Conservation (phyloP, 1,140 invertebrate species). For the Lerema accius region DNA sequence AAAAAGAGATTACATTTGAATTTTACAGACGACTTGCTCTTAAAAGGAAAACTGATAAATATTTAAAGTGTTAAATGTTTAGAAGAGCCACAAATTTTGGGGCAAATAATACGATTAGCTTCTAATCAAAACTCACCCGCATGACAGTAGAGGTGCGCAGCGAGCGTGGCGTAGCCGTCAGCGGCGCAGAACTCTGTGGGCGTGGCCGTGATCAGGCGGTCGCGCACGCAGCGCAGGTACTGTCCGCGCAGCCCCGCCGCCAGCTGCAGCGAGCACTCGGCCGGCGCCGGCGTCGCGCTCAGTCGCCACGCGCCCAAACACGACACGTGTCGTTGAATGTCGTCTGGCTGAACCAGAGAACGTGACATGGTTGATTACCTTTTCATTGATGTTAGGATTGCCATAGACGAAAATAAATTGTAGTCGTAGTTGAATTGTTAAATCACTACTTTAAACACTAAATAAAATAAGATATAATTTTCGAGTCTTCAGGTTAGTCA, state of each 20-base stretch:
- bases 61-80: too few relatives aligned
- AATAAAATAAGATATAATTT: too few relatives aligned
- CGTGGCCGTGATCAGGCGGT: conserved; percentile 51
- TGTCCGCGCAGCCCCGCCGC: conserved; percentile 47
- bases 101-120: too few relatives aligned
- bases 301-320: conserved; percentile 65
- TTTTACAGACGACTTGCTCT: too few relatives aligned
- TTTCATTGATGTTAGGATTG: conserved; percentile 59
- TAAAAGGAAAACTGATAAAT: too few relatives aligned
- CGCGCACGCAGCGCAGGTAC: conserved; percentile 51
- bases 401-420: too few relatives aligned
- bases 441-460: too few relatives aligned
- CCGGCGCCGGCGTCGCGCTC: conserved; percentile 46
- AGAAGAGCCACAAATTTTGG: too few relatives aligned
- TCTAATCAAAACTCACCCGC: conserved; percentile 59
- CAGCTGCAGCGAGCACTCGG: conserved; percentile 46
- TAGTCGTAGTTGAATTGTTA: too few relatives aligned
- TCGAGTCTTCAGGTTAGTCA: too few relatives aligned
- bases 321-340: conserved; percentile 70
- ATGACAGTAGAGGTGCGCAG: conserved; percentile 90
- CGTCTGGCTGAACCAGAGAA: conserved; percentile 49
- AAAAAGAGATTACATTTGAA: too few relatives aligned
- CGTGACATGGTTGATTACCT: conserved; percentile 1
- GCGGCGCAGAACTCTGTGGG: conserved; percentile 78
- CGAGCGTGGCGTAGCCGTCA: conserved; percentile 91